phyloP scores from a whole-genome alignment of 2,888 invertebrate species.

The Stratiomys singularior region DNA sequence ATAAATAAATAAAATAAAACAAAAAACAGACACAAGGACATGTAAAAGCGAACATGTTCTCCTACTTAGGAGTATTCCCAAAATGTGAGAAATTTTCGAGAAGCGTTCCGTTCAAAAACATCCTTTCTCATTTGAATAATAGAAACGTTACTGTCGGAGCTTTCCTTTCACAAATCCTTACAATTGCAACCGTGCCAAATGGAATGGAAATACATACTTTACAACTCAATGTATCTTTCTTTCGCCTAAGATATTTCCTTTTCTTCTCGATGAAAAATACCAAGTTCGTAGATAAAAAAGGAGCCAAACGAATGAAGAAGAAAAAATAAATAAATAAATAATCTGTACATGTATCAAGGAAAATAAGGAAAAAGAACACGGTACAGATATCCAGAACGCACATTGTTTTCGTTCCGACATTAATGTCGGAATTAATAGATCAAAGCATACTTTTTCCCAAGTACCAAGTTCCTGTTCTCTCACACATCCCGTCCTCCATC shows the following conservation, averaged over 20 bases:
- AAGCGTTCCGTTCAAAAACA: conserved; percentile 1
- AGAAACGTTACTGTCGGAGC: conserved; percentile 10
- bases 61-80: neutral
- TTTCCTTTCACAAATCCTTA: conserved; percentile 7
- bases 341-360: neutral
- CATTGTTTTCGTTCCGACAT: conserved; percentile 26
- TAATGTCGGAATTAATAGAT: conserved; percentile 39
- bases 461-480: neutral
- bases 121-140: conserved; percentile 38
- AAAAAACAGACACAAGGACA: no score
- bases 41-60: neutral
- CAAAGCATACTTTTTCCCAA: conserved; percentile 25
- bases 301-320: neutral
- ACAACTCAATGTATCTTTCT: conserved; percentile 30
- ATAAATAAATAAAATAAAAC: no score
- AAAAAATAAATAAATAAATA: neutral
- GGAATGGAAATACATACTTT: conserved; percentile 38
- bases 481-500: neutral
- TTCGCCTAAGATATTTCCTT: neutral
- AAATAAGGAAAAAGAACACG: neutral
- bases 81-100: conserved; percentile 31
- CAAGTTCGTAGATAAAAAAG: no score
- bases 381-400: conserved; percentile 4
- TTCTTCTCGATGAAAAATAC: neutral
- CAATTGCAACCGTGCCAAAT: conserved; percentile 22